Base-by-base conservation (phyloP, 2,113 vertebrate species). In the Daphoenositta chrysoptera region DNA sequence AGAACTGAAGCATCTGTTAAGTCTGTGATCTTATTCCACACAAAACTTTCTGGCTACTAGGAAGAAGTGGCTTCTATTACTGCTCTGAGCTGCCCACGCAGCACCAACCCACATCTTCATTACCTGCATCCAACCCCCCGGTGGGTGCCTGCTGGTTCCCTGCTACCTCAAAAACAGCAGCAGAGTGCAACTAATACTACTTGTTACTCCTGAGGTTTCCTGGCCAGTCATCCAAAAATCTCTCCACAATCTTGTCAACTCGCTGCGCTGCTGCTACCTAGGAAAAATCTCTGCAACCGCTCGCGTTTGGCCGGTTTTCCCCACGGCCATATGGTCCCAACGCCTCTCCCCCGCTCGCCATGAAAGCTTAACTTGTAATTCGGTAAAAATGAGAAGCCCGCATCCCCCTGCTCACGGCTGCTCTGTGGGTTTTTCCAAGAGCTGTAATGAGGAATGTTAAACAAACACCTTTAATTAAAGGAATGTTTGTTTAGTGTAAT, bases 391-490 rank as follows among this genome's bases (percentile, higher is more conserved):
- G 50, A 89, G 79, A 61, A 87, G 79, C 92, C 81, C 14, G 7
- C 87, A 77, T 95, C 83, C 76, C 89, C 83, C 82, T 22, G 84
- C 54, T 90, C 94, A 16, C 7, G 42, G 90, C 82, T 77, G 92
- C 91, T 40, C 54, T 51, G 94, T 47, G 96, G 95, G 92, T 94
- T 96, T 96, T 97, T 97, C 94, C 96, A 75, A 90, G 92, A 69
- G 91, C 78, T 73, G 84, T 90, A 90, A 96, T 77, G 89, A 95
- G 85, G 95, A 96, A 95, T 91, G 94, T 93, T 97, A 95, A 94
- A 93, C 93, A 96, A 96, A 96, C 94, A 95, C 90, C 93, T 96
- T 96, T 96, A 95, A 96, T 96, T 96, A 96, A 96, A 97, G 93
- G 94, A 91, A 97, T 94, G 96, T 94, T 96, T 96, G 95, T 95